Evolutionary conservation across 92 coral and sea anemone genomes (phyloP), one percentile per base, ranked within the genome.

Genomic region (Porites rus): DNA sequence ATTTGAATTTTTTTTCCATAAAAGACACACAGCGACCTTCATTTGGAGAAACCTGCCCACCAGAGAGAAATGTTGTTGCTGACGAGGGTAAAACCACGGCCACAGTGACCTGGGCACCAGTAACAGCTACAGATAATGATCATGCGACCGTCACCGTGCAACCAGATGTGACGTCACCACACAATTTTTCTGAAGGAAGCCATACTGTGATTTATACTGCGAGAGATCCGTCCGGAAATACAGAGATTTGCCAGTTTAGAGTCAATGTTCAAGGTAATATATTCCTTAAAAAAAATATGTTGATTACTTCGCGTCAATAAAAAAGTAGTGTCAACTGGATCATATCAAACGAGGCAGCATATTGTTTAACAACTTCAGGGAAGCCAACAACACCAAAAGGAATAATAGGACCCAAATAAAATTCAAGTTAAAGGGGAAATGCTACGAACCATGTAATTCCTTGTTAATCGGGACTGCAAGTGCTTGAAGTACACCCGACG

Each of bases 91-190:
- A 69, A 75, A 68, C 92, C 0, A 81, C 58, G 10, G 94, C 94
- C 51, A 84, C 74, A 0, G 85, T 84, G 21, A 65, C 76, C 62
- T 92, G 94, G 92, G 58, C 54, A 50, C 90, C 84, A 66, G 79
- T 74, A 65, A 85, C 58, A 76, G 87, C 89, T 31, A 92, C 84
- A n/a, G 94, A 92, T 73, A 92, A 92, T 59, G 92, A 92, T 61
- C 65, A 61, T 16, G 92, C 90, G 6, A 58, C 43, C 11, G 70
- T 92, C 51, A n/a, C 87, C 14, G 81, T 80, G 10, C 69, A 20
- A 65, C 94, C 94, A 12, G 64, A 21, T n/a, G 69, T 84, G 24
- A 53, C 77, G n/a, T 66, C 90, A 7, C 87, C 93, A 31, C 72
- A 64, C 67, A 84, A 72, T 20, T 84, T 93, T 61, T 8, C 79